Conservation (phyloP, 2,888 invertebrate genomes). For the Ectobius pallidus region DNA sequence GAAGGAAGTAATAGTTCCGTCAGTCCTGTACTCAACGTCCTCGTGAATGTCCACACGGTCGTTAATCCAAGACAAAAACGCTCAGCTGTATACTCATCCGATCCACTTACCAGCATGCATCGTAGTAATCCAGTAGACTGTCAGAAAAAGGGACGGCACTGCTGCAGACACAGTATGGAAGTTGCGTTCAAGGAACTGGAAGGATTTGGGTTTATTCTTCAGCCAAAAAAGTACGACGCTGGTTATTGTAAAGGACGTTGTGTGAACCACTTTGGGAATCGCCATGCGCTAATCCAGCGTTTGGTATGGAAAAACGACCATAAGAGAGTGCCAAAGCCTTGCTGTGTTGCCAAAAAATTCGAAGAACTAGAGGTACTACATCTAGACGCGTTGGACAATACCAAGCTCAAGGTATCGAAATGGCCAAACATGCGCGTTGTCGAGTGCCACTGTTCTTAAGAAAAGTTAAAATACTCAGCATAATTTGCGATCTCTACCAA, state of each 20-base stretch:
- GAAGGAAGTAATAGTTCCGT: constrained; percentile 42
- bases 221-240: constrained; percentile 73
- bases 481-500: constrained; percentile 9
- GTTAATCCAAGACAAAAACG: constrained; percentile 46
- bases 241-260: constrained; percentile 74
- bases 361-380: constrained; percentile 68
- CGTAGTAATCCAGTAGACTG: constrained; percentile 45
- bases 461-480: neutral
- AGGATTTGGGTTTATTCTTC: constrained; percentile 68
- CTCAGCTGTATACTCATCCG: constrained; percentile 33
- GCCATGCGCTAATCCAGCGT: constrained; percentile 73
- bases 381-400: constrained; percentile 66
- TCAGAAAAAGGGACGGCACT: constrained; percentile 50
- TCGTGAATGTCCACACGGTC: constrained; percentile 49
- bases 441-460: constrained; percentile 73
- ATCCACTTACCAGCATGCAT: neutral
- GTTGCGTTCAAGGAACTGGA: constrained; percentile 70
- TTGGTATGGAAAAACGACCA: constrained; percentile 66
- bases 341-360: constrained; percentile 73
- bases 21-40: constrained; percentile 52
- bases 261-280: constrained; percentile 70
- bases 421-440: constrained; percentile 74
- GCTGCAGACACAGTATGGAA: constrained; percentile 70
- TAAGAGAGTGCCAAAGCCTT: constrained; percentile 62
- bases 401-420: constrained; percentile 67